Evolutionary conservation across 1,140 invertebrate genomes (phyloP).

Genomic region (Coenobita brevimanus): DNA sequence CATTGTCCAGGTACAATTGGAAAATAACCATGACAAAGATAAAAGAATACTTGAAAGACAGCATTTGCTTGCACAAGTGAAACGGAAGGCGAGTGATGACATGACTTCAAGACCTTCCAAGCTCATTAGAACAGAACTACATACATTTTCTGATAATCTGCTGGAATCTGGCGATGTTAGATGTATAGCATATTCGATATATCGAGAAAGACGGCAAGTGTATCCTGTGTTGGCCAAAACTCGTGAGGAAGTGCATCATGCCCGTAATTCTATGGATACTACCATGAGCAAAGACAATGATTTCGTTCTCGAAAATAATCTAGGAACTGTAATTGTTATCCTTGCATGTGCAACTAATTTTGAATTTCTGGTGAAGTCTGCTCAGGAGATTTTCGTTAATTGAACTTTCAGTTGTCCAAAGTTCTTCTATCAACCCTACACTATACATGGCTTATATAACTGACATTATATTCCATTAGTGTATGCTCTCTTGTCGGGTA

Average conservation of each 20-base stretch:
- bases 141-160: constrained; percentile 7
- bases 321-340: too few relatives aligned
- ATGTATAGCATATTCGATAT: constrained; percentile 12
- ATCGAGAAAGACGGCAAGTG: constrained; percentile 5
- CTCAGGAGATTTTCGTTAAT: too few relatives aligned
- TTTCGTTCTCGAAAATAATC: too few relatives aligned
- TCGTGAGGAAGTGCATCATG: constrained; percentile 5
- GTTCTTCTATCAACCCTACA: too few relatives aligned
- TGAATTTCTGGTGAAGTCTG: too few relatives aligned
- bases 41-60: constrained; percentile 7
- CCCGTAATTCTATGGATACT: too few relatives aligned
- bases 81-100: not conserved
- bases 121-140: constrained; percentile 16
- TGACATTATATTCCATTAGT: too few relatives aligned
- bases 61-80: not conserved
- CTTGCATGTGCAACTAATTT: too few relatives aligned
- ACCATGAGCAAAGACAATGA: too few relatives aligned
- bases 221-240: not conserved
- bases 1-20: not conserved
- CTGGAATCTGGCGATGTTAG: not conserved
- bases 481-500: too few relatives aligned
- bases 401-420: too few relatives aligned
- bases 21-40: constrained; percentile 14
- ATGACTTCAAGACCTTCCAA: not conserved
- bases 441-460: too few relatives aligned